phyloP scores from a whole-genome alignment of 2,113 vertebrate species.

The Malaclemys terrapin region DNA sequence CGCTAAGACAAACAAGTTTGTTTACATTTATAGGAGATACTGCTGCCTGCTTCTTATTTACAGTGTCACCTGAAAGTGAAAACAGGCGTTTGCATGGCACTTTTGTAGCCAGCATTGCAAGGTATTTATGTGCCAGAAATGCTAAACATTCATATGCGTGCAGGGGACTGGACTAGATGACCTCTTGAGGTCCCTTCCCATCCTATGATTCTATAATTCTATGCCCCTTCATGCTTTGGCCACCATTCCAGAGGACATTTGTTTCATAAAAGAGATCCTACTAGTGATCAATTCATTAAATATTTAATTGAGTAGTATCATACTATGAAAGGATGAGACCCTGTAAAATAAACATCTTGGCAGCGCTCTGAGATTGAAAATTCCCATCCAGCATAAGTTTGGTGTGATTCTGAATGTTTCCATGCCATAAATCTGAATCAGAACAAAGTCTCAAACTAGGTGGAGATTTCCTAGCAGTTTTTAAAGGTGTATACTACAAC shows the following conservation, averaged over 20 bases:
- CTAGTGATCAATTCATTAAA: background rate
- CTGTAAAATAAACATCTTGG: constrained; percentile 6
- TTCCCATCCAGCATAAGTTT: background rate
- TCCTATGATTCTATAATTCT: too few species aligned
- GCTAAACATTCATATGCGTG: too few species aligned
- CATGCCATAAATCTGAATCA: background rate
- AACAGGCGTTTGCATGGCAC: too few species aligned
- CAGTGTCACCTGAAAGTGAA: too few species aligned
- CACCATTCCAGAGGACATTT: background rate
- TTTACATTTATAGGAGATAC: too few species aligned
- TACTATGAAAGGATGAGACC: constrained; percentile 3
- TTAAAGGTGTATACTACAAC: background rate
- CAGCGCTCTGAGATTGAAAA: background rate
- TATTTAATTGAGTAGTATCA: constrained; percentile 33
- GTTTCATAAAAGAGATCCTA: background rate
- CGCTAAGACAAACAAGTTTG: too few species aligned
- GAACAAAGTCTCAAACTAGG: background rate
- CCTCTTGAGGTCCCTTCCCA: too few species aligned
- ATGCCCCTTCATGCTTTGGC: too few species aligned
- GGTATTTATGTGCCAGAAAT: too few species aligned
- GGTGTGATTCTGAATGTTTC: background rate
- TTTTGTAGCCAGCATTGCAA: too few species aligned
- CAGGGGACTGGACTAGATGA: too few species aligned
- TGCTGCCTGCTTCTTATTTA: too few species aligned
- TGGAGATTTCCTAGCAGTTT: background rate